phyloP scores from a whole-genome alignment of 2,888 invertebrate genomes.

The Tanytarsus gracilentus region DNA sequence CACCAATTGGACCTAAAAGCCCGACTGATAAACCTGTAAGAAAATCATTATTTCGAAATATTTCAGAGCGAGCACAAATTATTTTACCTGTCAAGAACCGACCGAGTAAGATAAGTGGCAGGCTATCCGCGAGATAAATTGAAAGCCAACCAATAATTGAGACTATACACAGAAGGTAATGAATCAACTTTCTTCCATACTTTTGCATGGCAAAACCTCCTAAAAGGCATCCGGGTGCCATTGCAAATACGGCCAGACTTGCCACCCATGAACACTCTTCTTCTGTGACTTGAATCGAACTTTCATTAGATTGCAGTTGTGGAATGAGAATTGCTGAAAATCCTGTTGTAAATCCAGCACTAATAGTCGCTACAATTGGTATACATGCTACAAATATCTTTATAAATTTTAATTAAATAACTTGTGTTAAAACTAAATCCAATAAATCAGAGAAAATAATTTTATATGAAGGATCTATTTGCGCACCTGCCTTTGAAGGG shows the following conservation, averaged over 20 bases:
- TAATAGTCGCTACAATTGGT: constrained; percentile 49
- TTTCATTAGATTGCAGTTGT: constrained; percentile 44
- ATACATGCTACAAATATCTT: constrained; percentile 43
- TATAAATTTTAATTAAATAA: too few relatives aligned
- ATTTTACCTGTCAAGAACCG: constrained; percentile 44
- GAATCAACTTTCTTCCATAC: constrained; percentile 51
- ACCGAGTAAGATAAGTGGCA: constrained; percentile 47
- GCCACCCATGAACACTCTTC: constrained; percentile 53
- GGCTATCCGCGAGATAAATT: constrained; percentile 45
- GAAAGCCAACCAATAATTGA: constrained; percentile 53
- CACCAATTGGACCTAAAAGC: constrained; percentile 47
- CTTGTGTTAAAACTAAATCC: too few relatives aligned
- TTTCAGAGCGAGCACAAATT: too few relatives aligned
- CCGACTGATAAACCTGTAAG: constrained; percentile 50
- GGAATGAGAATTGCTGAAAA: constrained; percentile 56
- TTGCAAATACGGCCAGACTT: constrained; percentile 42
- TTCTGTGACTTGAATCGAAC: constrained; percentile 43
- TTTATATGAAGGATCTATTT: neutral
- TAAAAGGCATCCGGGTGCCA: constrained; percentile 54
- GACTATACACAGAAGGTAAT: constrained; percentile 49
- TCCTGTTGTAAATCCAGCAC: constrained; percentile 53
- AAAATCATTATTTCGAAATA: too few relatives aligned
- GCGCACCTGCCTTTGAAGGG: constrained; percentile 46
- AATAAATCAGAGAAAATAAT: too few relatives aligned
- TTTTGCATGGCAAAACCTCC: constrained; percentile 53